Evolutionary conservation across 2,797 vertebrate genomes (phyloP).

Genomic region (Craterocephalus amniculus): DNA sequence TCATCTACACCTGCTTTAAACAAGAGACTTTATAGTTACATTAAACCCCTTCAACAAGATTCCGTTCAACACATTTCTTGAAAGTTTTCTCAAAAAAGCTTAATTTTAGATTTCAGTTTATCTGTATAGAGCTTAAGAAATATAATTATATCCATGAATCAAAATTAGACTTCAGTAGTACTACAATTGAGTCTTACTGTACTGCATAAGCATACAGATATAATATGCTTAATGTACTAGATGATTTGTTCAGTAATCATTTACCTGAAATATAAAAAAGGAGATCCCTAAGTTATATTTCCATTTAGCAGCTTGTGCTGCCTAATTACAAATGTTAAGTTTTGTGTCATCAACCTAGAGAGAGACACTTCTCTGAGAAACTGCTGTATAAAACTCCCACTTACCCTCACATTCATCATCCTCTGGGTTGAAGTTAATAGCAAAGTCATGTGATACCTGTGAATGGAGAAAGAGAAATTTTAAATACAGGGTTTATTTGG

Average conservation of each 20-base stretch:
- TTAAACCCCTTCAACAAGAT: not conserved
- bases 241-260: not conserved
- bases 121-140: not conserved
- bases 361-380: not conserved
- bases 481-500: constrained; percentile 15
- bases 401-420: constrained; percentile 96
- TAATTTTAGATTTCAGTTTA: not conserved
- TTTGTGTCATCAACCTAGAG: constrained; percentile 15
- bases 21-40: not conserved
- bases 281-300: not conserved
- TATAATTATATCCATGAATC: not conserved
- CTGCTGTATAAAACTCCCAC: constrained; percentile 8
- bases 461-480: constrained; percentile 25
- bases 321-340: constrained; percentile 4
- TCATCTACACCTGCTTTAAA: constrained; percentile 12
- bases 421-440: constrained; percentile 95
- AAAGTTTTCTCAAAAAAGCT: not conserved
- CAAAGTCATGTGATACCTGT: constrained; percentile 96
- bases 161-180: constrained; percentile 7
- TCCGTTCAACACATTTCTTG: constrained; percentile 7
- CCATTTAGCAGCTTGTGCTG: not conserved
- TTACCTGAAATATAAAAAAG: not conserved
- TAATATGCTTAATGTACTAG: not conserved
- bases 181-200: constrained; percentile 1
- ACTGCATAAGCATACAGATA: not conserved